Evolutionary conservation across 2,113 vertebrate species (phyloP), one percentile per base, ranked within the genome.

Genomic region (Malaclemys terrapin): DNA sequence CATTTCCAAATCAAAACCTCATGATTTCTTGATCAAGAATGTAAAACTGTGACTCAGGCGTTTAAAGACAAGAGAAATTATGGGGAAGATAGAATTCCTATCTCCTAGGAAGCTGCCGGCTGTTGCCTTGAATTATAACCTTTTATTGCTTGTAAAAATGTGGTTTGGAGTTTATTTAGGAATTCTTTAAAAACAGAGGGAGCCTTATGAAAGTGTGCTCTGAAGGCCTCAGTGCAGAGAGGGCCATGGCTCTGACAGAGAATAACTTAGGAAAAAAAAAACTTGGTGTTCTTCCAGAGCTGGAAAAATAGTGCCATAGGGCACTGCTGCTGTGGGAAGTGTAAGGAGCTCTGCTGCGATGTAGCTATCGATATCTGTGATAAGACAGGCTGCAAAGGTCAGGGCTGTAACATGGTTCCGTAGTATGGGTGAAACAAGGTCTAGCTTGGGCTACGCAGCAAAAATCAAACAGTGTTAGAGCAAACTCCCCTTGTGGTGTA

Each of bases 21-120:
- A 85, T 79, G 85, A 69, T 82, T 84, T 92, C 92, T 97, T 47
- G 54, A 81, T 69, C 25, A 81, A 90, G 93, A 97, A 90, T 83
- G 89, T 87, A 96, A 93, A 97, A 97, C 59, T 88, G 52, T 97
- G 95, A 96, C 92, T 97, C 86, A 54, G 89, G 96, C 87, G 59
- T 91, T 96, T 85, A 94, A 97, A 97, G 96, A 97, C 90, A 91
- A 42, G 95, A 97, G 93, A 95, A 93, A 97, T 95, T 90, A 88
- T 89, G 89, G 88, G 87, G 84, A 96, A 87, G 94, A 93, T 76
- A 95, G 95, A 95, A 96, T 97, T 96, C 97, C 96, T 82, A 49
- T 96, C 97, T 98, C 97, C 5, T 0, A 95, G 97, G 97, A 97
- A 93, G 94, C 82, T 22, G 80, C 87, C 93, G 95, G 90, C 94